A percentile compares a stretch with the other conserved stretches of the same genome.
These are phyloP conservation scores for Origma solitaria DNA, from an alignment of 2,113 vertebrate genomes.

Conservation along the genomic window DNA sequence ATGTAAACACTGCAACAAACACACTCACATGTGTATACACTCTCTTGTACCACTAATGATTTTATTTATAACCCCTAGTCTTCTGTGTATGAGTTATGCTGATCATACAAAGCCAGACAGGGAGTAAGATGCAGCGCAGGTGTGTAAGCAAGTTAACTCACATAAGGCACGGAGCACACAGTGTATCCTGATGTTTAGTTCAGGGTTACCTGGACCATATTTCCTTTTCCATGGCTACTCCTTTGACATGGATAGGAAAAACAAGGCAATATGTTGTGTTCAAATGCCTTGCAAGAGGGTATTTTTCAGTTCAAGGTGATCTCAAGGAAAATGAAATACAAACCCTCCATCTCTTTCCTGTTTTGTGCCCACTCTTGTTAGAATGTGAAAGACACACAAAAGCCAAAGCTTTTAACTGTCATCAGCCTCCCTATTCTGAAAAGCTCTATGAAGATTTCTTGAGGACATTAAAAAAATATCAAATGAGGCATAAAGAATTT, in stretches of 20 bases:
- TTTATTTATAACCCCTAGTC: background rate
- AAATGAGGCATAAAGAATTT: background rate
- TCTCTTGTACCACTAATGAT: background rate
- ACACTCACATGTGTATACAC: background rate
- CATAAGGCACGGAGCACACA: accelerated
- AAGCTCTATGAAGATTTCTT: background rate
- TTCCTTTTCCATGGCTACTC: background rate
- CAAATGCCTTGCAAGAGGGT: background rate
- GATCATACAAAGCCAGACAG: background rate
- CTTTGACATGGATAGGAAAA: background rate
- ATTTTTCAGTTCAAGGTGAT: background rate
- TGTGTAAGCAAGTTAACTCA: background rate
- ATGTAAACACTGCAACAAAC: background rate
- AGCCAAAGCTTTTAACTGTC: background rate
- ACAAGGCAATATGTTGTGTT: background rate
- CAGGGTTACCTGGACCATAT: background rate
- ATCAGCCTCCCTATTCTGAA: background rate
- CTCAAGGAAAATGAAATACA: background rate
- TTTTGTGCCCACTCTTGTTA: background rate
- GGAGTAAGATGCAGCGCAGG: background rate
- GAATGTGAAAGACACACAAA: background rate
- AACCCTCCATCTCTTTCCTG: background rate
- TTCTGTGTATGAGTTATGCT: background rate
- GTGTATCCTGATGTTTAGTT: background rate
- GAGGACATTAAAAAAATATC: background rate